Conservation (phyloP, 2,113 vertebrate species). For the Euleptes europaea region DNA sequence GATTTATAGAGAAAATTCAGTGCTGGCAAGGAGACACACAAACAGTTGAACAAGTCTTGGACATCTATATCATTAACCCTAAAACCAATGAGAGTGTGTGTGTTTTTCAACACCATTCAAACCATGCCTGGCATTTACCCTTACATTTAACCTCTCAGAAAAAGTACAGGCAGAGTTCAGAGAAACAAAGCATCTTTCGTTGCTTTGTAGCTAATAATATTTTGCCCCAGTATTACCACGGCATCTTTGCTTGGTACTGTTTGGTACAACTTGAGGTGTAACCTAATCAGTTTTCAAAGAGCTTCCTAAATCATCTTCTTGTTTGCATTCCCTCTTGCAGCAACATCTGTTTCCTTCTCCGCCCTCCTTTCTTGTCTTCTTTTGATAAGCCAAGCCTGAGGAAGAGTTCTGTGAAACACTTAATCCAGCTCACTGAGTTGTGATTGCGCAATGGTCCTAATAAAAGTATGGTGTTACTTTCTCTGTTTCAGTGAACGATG, state of each 20-base stretch:
- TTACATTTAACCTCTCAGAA: neutral
- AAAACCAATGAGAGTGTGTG: neutral
- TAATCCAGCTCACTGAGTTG: neutral
- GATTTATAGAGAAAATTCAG: neutral
- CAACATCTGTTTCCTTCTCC: neutral
- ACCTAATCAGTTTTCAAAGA: neutral
- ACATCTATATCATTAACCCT: fast-evolving
- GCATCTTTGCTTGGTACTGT: neutral
- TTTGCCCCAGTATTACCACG: neutral
- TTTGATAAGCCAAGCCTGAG: neutral
- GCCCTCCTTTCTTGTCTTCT: neutral
- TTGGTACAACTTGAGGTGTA: neutral
- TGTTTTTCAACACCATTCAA: neutral
- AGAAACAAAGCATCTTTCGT: neutral
- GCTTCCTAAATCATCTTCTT: neutral
- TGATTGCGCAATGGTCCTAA: neutral
- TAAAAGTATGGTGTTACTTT: neutral
- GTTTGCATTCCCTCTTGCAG: neutral
- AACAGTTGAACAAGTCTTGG: neutral
- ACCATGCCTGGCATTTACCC: fast-evolving
- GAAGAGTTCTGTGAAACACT: fast-evolving
- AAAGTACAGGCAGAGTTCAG: neutral
- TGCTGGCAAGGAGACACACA: neutral
- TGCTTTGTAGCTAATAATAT: neutral
- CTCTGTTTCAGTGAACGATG: neutral